Percentiles rank a stretch among this genome's conserved stretches.
These are phyloP conservation scores for Limnephilus lunatus DNA, from an alignment of 2,888 invertebrate species.

Conservation along the genomic window DNA sequence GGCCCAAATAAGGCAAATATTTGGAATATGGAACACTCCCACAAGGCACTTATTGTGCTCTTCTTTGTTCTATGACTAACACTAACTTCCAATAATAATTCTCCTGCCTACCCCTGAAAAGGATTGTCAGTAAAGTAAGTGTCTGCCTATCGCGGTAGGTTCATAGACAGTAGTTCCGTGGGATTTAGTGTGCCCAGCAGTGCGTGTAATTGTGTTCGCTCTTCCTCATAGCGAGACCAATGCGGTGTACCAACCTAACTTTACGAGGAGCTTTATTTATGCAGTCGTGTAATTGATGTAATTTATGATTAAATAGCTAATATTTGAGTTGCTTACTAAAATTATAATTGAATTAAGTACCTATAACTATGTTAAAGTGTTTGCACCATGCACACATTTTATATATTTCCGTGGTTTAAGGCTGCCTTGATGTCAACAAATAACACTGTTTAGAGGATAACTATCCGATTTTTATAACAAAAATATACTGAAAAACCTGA, in stretches of 20 bases:
- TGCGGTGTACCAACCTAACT: neutral
- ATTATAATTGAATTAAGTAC: neutral
- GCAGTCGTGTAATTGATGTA: neutral
- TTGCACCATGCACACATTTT: too few species aligned
- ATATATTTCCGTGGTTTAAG: too few species aligned
- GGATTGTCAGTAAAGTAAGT: slow-evolving; percentile 21
- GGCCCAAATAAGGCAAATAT: too few species aligned
- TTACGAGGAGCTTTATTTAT: neutral
- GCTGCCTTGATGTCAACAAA: neutral
- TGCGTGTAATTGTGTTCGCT: slow-evolving; percentile 63
- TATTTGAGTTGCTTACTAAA: neutral
- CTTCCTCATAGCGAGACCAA: slow-evolving; percentile 44
- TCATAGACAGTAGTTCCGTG: slow-evolving; percentile 28
- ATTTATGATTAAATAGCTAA: neutral
- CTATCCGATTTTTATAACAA: neutral
- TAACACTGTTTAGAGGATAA: neutral
- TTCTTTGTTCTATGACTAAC: neutral
- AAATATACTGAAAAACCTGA: neutral
- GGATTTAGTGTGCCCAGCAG: slow-evolving; percentile 63
- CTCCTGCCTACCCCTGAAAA: slow-evolving; percentile 15
- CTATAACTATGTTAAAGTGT: neutral
- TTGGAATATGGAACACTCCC: too few species aligned
- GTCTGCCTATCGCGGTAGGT: neutral
- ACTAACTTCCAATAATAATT: neutral
- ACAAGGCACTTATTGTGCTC: too few species aligned